These are phyloP conservation scores for Saccostrea echinata DNA, from an alignment of 1,140 invertebrate species.

Conservation along the genomic window DNA sequence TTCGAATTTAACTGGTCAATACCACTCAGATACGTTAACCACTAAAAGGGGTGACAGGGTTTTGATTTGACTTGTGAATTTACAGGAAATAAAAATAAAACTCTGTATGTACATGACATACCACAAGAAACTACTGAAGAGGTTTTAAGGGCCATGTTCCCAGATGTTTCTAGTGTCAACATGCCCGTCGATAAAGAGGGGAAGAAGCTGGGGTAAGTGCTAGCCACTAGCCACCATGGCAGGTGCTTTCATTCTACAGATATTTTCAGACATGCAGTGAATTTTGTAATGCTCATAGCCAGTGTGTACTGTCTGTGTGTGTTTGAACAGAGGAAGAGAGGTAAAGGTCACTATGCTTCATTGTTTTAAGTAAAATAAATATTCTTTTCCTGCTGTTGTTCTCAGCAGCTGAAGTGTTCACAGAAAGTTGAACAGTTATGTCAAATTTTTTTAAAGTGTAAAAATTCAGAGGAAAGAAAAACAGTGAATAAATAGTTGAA, in stretches of 20 bases:
- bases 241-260: conserved; percentile 22
- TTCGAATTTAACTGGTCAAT: not conserved
- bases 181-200: conserved; percentile 32
- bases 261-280: conserved; percentile 23
- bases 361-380: not conserved
- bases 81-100: conserved; percentile 48
- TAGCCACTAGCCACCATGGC: not conserved
- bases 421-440: too few relatives aligned
- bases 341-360: not conserved
- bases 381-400: not conserved
- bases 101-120: conserved; percentile 41
- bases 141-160: conserved; percentile 41
- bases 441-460: too few relatives aligned
- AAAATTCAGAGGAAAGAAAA: too few relatives aligned
- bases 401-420: too few relatives aligned
- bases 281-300: not conserved
- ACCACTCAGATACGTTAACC: not conserved
- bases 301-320: not conserved
- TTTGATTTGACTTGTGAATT: conserved; percentile 37
- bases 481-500: too few relatives aligned
- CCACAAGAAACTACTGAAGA: conserved; percentile 39
- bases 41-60: conserved; percentile 39
- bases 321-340: not conserved
- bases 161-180: conserved; percentile 43
- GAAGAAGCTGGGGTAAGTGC: conserved; percentile 41